Evolutionary conservation across 1,140 invertebrate genomes (phyloP), one percentile per base, ranked within the genome.

Genomic region (Riptortus pedestris): DNA sequence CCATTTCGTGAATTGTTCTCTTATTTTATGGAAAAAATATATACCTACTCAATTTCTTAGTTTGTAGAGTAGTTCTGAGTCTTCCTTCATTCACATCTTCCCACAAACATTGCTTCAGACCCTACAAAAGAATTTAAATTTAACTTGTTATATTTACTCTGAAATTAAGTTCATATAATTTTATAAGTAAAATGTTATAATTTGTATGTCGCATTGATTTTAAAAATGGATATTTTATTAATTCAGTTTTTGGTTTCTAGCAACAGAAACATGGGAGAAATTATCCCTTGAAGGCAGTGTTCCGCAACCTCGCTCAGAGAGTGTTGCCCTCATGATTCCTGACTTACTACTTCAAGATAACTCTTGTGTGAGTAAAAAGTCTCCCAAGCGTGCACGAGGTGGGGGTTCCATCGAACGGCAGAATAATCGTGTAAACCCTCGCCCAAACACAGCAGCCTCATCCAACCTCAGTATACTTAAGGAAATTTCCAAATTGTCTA

Each of bases 211-310:
- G n/a, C n/a, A n/a, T n/a, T n/a, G 18, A 51, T 20, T 51, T 51
- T n/a, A 27, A 60, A 26, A 60, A 29, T 14, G 5, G 14, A 7
- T 38, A 7, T 38, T 5, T 38, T 38, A 7, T 58, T 45, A 4
- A 51, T 29, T n/a, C 2, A 3, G 7, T 28, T 18, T 62, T 38
- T 69, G 62, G 29, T 64, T 74, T 73, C 9, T 73, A 91, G 88
- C 78, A 9, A 84, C 82, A 1, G 86, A 90, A 73, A 81, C 78
- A 0, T 91, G 88, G 88, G 87, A 91, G 69, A 82, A 83, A 66
- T 76, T 91, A 22, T 71, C 76, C n/a, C 80, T 85, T 2, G 77
- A 79, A 20, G 82, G 85, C 5, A 76, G 83, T 11, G 83, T 83
- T 72, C 89, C 89, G 0, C 82, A 85, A 27, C 81, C 88, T 0